Evolutionary conservation across 2,113 vertebrate genomes (phyloP), one percentile per base, ranked within the genome.

Genomic region (Poeciliopsis occidentalis): DNA sequence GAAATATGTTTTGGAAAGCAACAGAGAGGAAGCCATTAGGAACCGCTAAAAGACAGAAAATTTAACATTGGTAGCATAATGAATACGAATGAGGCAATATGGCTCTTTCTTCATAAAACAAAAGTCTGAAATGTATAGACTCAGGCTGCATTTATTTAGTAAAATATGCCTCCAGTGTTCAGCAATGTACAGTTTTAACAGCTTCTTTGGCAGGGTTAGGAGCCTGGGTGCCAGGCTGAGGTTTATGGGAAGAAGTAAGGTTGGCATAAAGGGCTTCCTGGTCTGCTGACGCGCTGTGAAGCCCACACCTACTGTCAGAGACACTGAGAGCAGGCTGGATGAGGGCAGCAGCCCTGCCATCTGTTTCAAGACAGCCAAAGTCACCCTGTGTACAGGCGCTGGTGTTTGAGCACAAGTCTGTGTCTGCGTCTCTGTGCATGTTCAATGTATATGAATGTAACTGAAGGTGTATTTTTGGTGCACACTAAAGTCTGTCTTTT

Each of bases 331-430:
- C 26, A 37, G 81, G 62, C 75, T 73, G 84, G 88, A 90, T 29
- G 84, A 80, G 90, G 90, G 86, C 89, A 85, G 73, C 60, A 71
- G 79, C 91, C 90, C 82, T 67, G 19, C 93, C 93, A 93, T 94
- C 93, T 93, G 92, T 64, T 85, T 74, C 68, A 29, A 79, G 85
- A 93, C 90, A 91, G 85, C 77, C 88, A 92, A 91, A 92, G 92
- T 92, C 92, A 91, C 92, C 89, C 91, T 85, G 86, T 61, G 30
- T 82, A 73, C 71, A 79, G 60, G 27, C 47, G 71, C 70, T 22
- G 77, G 77, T 66, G 75, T 71, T 27, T 81, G 70, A 75, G 34
- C 15, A 69, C 1, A 64, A 37, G 69, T 67, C 67, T 60, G 71
- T 66, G 63, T 70, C 47, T 37, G 61, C 24, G 67, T 64, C 27